Evolutionary conservation across 2,888 invertebrate species (phyloP).

Genomic region (Chironomus riparius): DNA sequence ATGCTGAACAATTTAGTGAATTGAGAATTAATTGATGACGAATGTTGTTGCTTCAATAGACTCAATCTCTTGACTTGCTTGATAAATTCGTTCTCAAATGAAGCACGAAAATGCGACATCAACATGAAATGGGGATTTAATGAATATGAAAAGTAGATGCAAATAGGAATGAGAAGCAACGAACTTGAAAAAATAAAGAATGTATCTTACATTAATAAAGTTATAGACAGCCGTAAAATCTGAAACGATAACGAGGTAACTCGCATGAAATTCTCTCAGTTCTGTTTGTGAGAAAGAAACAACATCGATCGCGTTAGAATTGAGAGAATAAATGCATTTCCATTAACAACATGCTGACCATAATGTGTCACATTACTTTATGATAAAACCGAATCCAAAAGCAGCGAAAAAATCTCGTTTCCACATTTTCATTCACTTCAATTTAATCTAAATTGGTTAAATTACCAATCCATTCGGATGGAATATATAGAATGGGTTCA

Average conservation of each 20-base stretch:
- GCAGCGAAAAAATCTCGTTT: not conserved
- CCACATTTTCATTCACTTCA: not conserved
- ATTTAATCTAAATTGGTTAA: not conserved
- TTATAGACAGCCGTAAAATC: too few relatives aligned
- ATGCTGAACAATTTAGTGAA: not conserved
- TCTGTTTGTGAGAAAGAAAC: too few relatives aligned
- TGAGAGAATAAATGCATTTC: not conserved
- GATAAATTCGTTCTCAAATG: not conserved
- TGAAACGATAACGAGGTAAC: too few relatives aligned
- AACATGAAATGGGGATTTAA: not conserved
- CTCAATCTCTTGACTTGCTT: too few relatives aligned
- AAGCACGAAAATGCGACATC: not conserved
- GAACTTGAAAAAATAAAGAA: too few relatives aligned
- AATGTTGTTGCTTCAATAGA: not conserved
- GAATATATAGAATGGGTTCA: not conserved
- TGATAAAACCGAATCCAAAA: not conserved
- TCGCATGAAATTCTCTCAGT: too few relatives aligned
- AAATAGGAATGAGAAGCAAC: not conserved
- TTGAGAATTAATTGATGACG: not conserved
- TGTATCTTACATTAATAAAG: too few relatives aligned
- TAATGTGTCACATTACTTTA: not conserved
- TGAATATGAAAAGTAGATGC: not conserved
- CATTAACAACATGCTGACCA: not conserved
- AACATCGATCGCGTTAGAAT: not conserved
- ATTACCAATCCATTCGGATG: not conserved